Conservation (phyloP, 2,888 invertebrate genomes). For the Mesoligia furuncula region DNA sequence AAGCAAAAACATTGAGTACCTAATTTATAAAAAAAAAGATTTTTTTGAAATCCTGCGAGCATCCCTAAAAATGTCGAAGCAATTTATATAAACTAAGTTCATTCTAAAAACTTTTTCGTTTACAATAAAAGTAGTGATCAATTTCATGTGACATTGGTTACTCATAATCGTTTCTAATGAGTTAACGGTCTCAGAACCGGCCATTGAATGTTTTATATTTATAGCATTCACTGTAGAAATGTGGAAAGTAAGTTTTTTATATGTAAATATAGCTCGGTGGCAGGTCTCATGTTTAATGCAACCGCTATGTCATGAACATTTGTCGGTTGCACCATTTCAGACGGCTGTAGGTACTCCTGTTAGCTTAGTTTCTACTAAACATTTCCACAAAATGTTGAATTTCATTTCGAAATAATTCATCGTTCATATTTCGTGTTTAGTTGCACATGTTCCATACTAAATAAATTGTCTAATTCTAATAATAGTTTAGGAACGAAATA, state of each 20-base stretch:
- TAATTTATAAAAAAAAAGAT: background rate
- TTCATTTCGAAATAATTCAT: slow-evolving; percentile 64
- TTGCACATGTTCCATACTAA: slow-evolving; percentile 46
- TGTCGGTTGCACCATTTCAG: slow-evolving; percentile 87
- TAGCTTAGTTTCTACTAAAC: slow-evolving; percentile 68
- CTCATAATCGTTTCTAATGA: slow-evolving; percentile 72
- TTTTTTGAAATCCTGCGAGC: slow-evolving; percentile 5
- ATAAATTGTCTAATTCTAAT: slow-evolving; percentile 52
- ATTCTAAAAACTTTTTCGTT: slow-evolving; percentile 34
- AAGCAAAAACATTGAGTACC: background rate
- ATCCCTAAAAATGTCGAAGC: slow-evolving; percentile 41
- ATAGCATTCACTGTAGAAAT: slow-evolving; percentile 63
- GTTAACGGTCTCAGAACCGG: slow-evolving; percentile 67
- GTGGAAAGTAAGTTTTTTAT: slow-evolving; percentile 75
- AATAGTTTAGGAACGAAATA: slow-evolving; percentile 46
- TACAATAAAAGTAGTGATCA: slow-evolving; percentile 52
- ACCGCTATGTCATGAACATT: slow-evolving; percentile 87
- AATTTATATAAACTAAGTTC: slow-evolving; percentile 40
- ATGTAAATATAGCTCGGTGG: slow-evolving; percentile 84
- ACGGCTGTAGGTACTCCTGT: slow-evolving; percentile 70
- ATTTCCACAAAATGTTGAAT: slow-evolving; percentile 66
- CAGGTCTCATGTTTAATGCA: slow-evolving; percentile 89
- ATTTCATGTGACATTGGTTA: slow-evolving; percentile 64
- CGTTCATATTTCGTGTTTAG: slow-evolving; percentile 58
- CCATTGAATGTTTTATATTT: slow-evolving; percentile 69